Evolutionary conservation across 2,797 vertebrate genomes (phyloP).

Genomic region (Nannoperca australis): DNA sequence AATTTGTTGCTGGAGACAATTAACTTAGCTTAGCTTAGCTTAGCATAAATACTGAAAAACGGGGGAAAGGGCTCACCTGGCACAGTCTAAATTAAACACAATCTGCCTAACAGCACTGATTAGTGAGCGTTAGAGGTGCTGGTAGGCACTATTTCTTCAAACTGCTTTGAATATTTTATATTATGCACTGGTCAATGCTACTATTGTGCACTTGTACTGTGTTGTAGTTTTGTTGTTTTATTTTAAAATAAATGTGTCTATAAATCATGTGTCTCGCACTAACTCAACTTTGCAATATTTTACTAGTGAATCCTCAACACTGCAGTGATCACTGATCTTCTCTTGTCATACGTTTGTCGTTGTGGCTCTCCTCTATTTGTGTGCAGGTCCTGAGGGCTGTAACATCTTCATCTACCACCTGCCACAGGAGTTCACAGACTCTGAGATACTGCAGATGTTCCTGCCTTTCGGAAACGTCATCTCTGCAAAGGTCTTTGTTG

Average conservation of each 20-base stretch:
- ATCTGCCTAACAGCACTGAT: neutral
- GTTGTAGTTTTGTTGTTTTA: neutral
- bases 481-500: constrained; percentile 98
- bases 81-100: neutral
- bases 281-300: neutral
- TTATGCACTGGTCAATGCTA: neutral
- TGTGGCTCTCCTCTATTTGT: constrained; percentile 18
- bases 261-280: neutral
- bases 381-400: constrained; percentile 94
- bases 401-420: constrained; percentile 99
- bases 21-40: too few relatives aligned
- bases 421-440: constrained; percentile 97
- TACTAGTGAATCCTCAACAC: neutral
- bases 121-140: neutral
- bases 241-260: neutral
- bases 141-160: neutral
- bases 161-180: neutral
- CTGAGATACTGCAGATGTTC: constrained; percentile 98
- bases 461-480: constrained; percentile 97
- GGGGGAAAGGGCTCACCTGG: neutral
- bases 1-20: too few relatives aligned
- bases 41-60: neutral
- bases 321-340: neutral
- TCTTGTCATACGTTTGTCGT: neutral
- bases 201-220: neutral